These are phyloP conservation scores for Stomatorhinus ivindoensis DNA, from an alignment of 2,113 vertebrate genomes.

Conservation along the genomic window DNA sequence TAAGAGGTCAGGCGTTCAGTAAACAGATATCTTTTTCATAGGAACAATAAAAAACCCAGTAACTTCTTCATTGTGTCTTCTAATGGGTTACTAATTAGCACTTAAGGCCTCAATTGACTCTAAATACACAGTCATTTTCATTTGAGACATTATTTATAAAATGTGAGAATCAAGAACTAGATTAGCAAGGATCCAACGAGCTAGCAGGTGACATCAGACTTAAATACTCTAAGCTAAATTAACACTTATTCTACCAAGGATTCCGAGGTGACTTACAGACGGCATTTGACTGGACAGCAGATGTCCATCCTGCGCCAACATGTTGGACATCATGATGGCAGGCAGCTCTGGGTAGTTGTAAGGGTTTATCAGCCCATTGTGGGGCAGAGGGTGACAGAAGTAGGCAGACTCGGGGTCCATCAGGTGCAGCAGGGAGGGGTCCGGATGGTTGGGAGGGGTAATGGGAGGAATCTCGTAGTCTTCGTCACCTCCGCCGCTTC, in stretches of 20 bases:
- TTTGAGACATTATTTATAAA: not conserved
- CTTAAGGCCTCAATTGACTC: not conserved
- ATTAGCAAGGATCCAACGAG: not conserved
- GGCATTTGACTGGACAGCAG: slow-evolving; percentile 91
- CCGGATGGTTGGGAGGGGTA: slow-evolving; percentile 90
- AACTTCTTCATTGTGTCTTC: not conserved
- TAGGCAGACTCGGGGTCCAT: slow-evolving; percentile 92
- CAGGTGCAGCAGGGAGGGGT: slow-evolving; percentile 86
- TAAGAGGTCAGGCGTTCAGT: not conserved
- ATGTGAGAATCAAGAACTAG: not conserved
- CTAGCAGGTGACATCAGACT: not conserved
- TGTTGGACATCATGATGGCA: slow-evolving; percentile 96
- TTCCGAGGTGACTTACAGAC: slow-evolving; percentile 74
- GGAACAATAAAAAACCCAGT: not conserved
- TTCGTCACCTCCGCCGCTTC: slow-evolving; percentile 64
- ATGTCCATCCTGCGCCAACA: slow-evolving; percentile 91
- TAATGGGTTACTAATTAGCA: not conserved
- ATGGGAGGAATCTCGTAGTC: slow-evolving; percentile 98
- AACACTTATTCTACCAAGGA: not conserved
- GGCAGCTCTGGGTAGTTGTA: slow-evolving; percentile 96
- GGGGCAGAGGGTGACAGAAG: slow-evolving; percentile 87
- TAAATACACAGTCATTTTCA: not conserved
- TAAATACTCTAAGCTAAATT: not conserved
- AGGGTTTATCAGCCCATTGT: slow-evolving; percentile 88
- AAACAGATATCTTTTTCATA: not conserved